Conservation (phyloP, 2,113 vertebrate species). For the Chloroceryle aenea region DNA sequence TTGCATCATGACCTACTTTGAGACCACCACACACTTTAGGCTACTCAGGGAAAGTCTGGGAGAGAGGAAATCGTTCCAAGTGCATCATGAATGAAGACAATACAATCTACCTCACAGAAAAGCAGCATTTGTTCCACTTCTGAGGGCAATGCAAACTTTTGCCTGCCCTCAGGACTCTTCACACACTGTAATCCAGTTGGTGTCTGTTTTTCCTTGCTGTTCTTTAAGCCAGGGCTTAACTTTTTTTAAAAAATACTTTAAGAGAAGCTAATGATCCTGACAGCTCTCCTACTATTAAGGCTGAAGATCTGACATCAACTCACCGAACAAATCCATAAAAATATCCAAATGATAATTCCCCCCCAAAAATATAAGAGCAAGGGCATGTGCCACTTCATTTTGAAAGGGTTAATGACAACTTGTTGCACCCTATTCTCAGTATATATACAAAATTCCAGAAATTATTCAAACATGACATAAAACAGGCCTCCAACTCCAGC, state of each 20-base stretch:
- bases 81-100: rapidly evolving
- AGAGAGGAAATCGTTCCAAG: background rate
- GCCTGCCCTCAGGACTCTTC: background rate
- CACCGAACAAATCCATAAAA: background rate
- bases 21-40: background rate
- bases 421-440: background rate
- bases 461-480: background rate
- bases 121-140: background rate
- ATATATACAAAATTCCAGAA: background rate
- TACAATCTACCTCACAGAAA: background rate
- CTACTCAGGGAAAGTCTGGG: background rate
- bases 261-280: background rate
- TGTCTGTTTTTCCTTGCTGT: background rate
- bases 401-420: background rate
- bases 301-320: background rate
- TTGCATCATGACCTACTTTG: conserved; percentile 39
- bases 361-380: background rate
- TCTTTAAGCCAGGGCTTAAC: background rate
- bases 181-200: background rate
- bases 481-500: background rate
- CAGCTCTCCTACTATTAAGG: background rate
- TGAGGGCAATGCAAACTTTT: background rate
- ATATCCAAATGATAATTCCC: background rate
- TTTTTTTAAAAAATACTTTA: background rate
- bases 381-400: background rate